These are phyloP conservation scores for Campoplex capitator DNA, from an alignment of 2,888 invertebrate genomes.

Conservation along the genomic window DNA sequence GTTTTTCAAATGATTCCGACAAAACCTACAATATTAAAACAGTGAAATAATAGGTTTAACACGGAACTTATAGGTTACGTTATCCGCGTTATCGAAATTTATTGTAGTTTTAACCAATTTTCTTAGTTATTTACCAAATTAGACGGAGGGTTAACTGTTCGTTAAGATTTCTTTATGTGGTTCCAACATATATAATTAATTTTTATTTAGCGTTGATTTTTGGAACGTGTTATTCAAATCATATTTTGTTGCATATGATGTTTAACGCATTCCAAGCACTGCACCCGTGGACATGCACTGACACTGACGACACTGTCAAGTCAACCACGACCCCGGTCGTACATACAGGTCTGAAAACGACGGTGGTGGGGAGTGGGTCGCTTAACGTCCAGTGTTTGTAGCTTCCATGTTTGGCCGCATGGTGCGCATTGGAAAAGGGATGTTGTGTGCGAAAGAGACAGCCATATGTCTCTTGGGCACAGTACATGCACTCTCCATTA, in stretches of 20 bases:
- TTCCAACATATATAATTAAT: background rate
- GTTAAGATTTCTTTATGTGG: background rate
- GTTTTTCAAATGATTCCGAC: constrained; percentile 10
- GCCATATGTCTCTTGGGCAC: too few species aligned
- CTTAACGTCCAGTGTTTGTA: too few species aligned
- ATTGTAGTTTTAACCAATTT: background rate
- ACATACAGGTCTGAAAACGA: too few species aligned
- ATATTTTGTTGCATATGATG: background rate
- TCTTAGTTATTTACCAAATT: background rate
- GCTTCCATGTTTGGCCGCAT: too few species aligned
- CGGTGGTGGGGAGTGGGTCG: too few species aligned
- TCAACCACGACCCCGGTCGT: too few species aligned
- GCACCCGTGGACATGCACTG: too few species aligned
- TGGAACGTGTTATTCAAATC: background rate
- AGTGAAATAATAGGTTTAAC: background rate
- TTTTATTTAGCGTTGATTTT: background rate
- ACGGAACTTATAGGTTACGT: constrained; percentile 21
- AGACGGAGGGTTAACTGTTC: background rate
- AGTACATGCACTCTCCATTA: too few species aligned
- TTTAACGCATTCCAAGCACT: too few species aligned
- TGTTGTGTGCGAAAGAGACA: too few species aligned
- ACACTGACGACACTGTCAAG: too few species aligned
- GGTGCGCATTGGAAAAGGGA: too few species aligned
- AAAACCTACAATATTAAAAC: background rate
- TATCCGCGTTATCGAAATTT: background rate